Percentiles rank a stretch among this genome's conserved stretches.
Conservation (phyloP, 2,113 vertebrate species). For the Butorides virescens region DNA sequence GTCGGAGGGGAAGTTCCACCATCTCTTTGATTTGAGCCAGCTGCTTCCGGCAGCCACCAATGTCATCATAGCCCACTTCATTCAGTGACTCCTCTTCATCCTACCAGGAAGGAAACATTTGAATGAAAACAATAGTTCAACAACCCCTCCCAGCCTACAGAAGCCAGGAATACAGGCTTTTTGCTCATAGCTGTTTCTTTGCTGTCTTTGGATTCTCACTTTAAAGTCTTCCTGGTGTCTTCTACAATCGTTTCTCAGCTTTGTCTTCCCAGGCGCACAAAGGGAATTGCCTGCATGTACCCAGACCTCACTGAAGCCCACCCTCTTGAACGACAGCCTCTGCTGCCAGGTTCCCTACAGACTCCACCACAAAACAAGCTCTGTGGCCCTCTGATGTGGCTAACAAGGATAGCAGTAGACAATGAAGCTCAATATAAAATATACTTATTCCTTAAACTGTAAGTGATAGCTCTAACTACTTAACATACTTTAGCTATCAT, state of each 20-base stretch:
- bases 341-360: neutral
- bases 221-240: neutral
- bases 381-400: neutral
- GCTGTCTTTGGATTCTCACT: neutral
- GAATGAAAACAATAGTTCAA: neutral
- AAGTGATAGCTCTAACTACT: neutral
- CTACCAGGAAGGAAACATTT: constrained; percentile 53
- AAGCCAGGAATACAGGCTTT: neutral
- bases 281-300: neutral
- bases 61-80: constrained; percentile 98
- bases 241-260: neutral
- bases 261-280: neutral
- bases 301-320: neutral
- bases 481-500: neutral
- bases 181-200: neutral
- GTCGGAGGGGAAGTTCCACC: constrained; percentile 95
- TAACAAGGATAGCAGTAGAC: neutral
- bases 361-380: neutral
- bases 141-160: neutral
- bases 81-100: constrained; percentile 98
- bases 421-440: neutral
- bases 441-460: neutral
- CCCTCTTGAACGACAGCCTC: neutral
- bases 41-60: constrained; percentile 96
- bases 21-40: constrained; percentile 98